phyloP scores from a whole-genome alignment of 2,113 vertebrate species.

The Mola mola region DNA sequence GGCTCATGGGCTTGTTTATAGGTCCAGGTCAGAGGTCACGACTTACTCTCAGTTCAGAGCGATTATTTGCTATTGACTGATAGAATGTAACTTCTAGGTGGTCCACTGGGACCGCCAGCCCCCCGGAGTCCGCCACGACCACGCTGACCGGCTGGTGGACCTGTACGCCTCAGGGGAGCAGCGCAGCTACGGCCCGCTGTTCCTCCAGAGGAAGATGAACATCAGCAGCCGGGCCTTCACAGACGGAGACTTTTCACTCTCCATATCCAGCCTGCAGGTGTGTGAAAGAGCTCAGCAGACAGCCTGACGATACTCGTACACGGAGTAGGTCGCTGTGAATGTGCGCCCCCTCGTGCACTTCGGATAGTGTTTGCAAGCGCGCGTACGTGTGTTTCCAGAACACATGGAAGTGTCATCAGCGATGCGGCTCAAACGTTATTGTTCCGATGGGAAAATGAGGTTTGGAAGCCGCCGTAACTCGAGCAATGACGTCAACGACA shows the following conservation, averaged over 20 bases:
- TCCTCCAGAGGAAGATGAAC: constrained; percentile 89
- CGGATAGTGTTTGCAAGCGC: neutral
- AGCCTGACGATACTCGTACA: neutral
- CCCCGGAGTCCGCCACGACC: constrained; percentile 88
- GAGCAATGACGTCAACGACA: neutral
- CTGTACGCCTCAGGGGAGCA: constrained; percentile 93
- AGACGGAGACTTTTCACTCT: constrained; percentile 90
- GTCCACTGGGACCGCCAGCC: constrained; percentile 95
- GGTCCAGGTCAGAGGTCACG: neutral
- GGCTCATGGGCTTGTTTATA: neutral
- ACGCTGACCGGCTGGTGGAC: constrained; percentile 91
- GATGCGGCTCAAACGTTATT: constrained; percentile 22
- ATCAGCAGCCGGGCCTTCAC: constrained; percentile 85
- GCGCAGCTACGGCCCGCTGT: constrained; percentile 88
- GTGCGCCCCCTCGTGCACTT: neutral
- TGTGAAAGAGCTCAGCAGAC: neutral
- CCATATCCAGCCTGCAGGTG: constrained; percentile 80
- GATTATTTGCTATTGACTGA: neutral
- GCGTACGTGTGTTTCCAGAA: constrained; percentile 6
- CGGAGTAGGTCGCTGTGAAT: neutral
- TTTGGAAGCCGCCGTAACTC: constrained; percentile 3
- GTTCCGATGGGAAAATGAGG: constrained; percentile 17
- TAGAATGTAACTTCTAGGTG: constrained; percentile 72
- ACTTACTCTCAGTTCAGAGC: neutral
- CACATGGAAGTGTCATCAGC: constrained; percentile 31